Conservation (phyloP, 2,113 vertebrate genomes). For the Poeciliopsis occidentalis region DNA sequence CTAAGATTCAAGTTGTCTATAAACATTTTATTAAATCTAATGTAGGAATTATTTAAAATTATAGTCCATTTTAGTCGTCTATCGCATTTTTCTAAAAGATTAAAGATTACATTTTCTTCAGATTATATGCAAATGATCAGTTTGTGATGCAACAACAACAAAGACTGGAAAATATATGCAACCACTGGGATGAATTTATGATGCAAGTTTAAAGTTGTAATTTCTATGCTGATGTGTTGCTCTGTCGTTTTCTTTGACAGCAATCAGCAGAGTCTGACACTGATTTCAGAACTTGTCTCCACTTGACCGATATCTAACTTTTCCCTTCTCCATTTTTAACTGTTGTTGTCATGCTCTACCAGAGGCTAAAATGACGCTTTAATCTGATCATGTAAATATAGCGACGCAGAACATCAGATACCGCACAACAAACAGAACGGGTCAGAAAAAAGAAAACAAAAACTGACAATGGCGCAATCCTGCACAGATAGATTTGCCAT, state of each 20-base stretch:
- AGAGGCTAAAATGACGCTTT: conserved; percentile 40
- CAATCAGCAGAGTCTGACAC: neutral
- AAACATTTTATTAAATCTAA: neutral
- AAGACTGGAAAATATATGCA: neutral
- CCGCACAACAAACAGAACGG: conserved; percentile 22
- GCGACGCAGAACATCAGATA: conserved; percentile 45
- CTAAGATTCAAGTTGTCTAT: neutral
- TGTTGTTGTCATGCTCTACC: conserved; percentile 31
- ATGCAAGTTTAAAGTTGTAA: neutral
- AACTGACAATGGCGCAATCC: conserved; percentile 60
- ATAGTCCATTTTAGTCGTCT: neutral
- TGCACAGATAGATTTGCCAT: conserved; percentile 48
- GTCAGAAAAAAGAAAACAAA: conserved; percentile 17
- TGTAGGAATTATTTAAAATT: neutral
- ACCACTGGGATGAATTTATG: neutral
- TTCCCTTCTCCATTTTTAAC: conserved; percentile 46
- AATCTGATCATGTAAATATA: conserved; percentile 51
- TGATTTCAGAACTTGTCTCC: conserved; percentile 12
- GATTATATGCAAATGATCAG: neutral
- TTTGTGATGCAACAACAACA: neutral
- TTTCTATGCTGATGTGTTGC: neutral
- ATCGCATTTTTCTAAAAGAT: neutral
- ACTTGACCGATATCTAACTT: conserved; percentile 38
- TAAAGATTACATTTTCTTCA: neutral
- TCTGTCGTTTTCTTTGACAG: neutral